Base-by-base conservation (phyloP, 2,113 vertebrate species). In the Antigone vipio region DNA sequence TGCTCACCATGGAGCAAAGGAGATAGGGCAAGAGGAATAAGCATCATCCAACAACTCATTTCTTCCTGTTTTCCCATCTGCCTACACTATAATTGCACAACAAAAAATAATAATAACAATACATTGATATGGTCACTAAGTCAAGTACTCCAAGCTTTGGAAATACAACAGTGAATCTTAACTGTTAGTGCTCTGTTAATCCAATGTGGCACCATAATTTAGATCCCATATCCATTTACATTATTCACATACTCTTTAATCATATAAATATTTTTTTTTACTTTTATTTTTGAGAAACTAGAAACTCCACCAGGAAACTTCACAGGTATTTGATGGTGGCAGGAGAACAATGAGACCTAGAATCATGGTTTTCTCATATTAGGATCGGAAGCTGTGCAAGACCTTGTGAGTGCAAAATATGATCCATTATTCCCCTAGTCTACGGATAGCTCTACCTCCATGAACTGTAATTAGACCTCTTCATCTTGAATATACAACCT, bases 1-100 rank as follows among this genome's bases (percentile, higher is more conserved):
- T 32, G 12, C 30, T 87, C 29, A 42, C 5, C 0, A 2, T n/a
- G 32, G 32, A 86, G 22, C 45, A 78, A 93, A 84, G 24, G n/a
- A 77, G 21, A n/a, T 52, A 80, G 16, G 66, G 77, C 60, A 85
- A 66, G 42, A 47, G 42, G 62, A 93, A 74, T 0, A 0, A 77
- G 20, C 3, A 5, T 47, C 47, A 85, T 85, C 45, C 52, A 78
- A 3, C 18, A 69, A 30, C 9, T 21, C 34, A 80, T 76, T 83
- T 68, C 67, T 80, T 91, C 59, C 89, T 88, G 19, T 60, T 94
- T 82, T 85, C 50, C 40, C 40, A 79, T 85, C 79, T 86, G 35
- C 67, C 45, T 59, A 60, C 40, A 24, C 15, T 68, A 44, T 76
- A 91, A 88, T 60, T 76, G 47, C 10, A 49, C 1, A 6, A 4